A percentile compares a stretch with the other conserved stretches of the same genome.
phyloP scores from a whole-genome alignment of 2,888 invertebrate genomes.

The Drosophila emarginata region DNA sequence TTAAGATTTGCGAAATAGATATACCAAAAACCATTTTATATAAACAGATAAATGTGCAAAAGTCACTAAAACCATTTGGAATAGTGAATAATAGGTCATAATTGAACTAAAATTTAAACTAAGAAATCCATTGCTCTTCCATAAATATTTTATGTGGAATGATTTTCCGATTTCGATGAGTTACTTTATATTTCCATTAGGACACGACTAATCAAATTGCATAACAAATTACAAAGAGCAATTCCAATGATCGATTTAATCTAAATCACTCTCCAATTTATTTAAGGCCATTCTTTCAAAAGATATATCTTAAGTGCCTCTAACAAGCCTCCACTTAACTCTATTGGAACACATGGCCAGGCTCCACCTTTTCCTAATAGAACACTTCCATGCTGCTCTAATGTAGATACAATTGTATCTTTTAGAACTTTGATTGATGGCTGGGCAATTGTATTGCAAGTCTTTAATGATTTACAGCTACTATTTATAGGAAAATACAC shows the following conservation, averaged over 20 bases:
- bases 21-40: not conserved
- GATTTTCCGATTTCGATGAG: not conserved
- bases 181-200: not conserved
- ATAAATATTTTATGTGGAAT: too few relatives aligned
- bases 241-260: constrained; percentile 13
- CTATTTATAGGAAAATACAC: constrained; percentile 56
- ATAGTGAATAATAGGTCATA: too few relatives aligned
- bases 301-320: constrained; percentile 30
- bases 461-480: constrained; percentile 62
- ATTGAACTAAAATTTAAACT: too few relatives aligned
- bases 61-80: not conserved
- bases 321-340: constrained; percentile 56
- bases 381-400: constrained; percentile 36
- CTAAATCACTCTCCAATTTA: constrained; percentile 6
- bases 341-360: constrained; percentile 21
- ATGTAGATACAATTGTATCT: constrained; percentile 52
- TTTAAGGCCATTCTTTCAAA: constrained; percentile 7
- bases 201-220: not conserved
- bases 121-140: too few relatives aligned
- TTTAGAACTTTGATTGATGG: constrained; percentile 58
- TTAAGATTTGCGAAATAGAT: constrained; percentile 4
- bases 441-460: constrained; percentile 44
- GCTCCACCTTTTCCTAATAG: constrained; percentile 14
- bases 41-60: not conserved
- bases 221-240: not conserved